Evolutionary conservation across 2,113 vertebrate genomes (phyloP), one percentile per base, ranked within the genome.

Genomic region (Platichthys stellatus): DNA sequence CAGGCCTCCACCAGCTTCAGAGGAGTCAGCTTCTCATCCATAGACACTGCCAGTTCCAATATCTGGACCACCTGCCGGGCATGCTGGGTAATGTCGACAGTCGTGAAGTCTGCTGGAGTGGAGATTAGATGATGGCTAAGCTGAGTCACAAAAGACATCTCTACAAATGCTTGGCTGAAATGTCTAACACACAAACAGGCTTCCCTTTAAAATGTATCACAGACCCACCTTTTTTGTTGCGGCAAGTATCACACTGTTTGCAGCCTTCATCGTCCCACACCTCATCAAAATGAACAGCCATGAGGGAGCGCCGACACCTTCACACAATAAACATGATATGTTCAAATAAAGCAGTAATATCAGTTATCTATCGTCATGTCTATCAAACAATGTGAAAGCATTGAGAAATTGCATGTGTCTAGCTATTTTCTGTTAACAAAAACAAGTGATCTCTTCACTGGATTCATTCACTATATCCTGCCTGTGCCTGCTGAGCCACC

Each of bases 221-320:
- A 23, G 8, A 10, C 95, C 92, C 72, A 99, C 98, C 85, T 57
- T 82, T 86, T 15, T 92, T 92, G 69, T 93, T 91, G 7, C 92
- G 90, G 89, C 98, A 99, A 60, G 95, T 95, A 35, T 99, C 98
- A 84, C 98, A 99, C 86, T 93, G 88, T 88, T 96, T 95, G 80
- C 98, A 99, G 21, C 92, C 94, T 20, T 95, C 90, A 35, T 97
- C 93, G 18, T 97, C 95, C 98, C 97, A 99, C 1, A 97, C 96
- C 89, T 99, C 98, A 70, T 99, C 97, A 72, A 99, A 99, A 85
- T 99, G 97, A 49, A 92, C 93, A 0, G 98, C 97, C 89, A 99
- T 97, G 63, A 97, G 88, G 9, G 96, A 94, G 2, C 98, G 96
- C 9, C 98, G 96, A 80, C 98, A 99, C 78, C 98, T 99, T 82